phyloP scores from a whole-genome alignment of 2,888 invertebrate genomes.

The Erebia aethiops region DNA sequence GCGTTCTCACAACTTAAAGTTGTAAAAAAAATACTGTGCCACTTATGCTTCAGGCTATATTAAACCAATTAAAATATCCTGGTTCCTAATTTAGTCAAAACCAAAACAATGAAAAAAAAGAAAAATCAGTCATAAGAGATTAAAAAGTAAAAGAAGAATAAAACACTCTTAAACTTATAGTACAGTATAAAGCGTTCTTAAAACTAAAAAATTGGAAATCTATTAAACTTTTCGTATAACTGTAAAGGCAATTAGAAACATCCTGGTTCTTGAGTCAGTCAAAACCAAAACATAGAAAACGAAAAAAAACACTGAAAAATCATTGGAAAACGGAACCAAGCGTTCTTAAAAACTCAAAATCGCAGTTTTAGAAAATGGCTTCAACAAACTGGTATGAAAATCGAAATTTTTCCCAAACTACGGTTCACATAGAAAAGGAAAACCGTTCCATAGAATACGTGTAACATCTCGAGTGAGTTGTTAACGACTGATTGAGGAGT shows the following conservation, averaged over 20 bases:
- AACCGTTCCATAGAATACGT: constrained; percentile 41
- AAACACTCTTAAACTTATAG: too few relatives aligned
- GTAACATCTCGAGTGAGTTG: constrained; percentile 49
- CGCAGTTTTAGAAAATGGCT: background rate
- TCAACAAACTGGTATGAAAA: background rate
- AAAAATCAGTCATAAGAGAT: background rate
- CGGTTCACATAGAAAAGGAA: constrained; percentile 17
- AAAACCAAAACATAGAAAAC: background rate
- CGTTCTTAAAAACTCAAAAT: background rate
- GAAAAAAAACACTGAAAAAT: background rate
- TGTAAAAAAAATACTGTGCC: too few relatives aligned
- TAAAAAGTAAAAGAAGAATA: too few relatives aligned
- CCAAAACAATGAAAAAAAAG: background rate
- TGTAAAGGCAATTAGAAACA: background rate
- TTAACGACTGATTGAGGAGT: constrained; percentile 55
- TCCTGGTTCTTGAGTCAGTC: background rate
- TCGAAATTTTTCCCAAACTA: background rate
- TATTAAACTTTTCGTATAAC: too few relatives aligned
- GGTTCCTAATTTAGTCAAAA: too few relatives aligned
- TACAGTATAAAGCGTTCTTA: background rate
- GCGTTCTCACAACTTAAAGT: too few relatives aligned
- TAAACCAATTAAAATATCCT: background rate
- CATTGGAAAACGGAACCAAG: background rate
- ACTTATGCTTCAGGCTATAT: too few relatives aligned
- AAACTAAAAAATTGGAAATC: too few relatives aligned